Evolutionary conservation across 2,888 invertebrate species (phyloP), one percentile per base, ranked within the genome.

Genomic region (Zaprionus bogoriensis): DNA sequence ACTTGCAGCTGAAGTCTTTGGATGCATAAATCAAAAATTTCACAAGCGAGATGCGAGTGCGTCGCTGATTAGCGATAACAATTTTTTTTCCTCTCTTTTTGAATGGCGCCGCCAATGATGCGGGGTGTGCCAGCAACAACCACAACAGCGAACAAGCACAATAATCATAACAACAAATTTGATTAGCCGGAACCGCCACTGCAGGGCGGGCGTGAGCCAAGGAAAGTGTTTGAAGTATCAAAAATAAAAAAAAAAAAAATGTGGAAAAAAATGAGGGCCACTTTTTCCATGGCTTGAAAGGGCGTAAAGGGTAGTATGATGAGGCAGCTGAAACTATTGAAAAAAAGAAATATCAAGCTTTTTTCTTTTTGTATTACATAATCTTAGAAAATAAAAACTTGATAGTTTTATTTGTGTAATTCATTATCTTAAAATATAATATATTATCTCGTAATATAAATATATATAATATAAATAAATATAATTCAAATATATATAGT

Each of bases 131-230:
- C 55, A 53, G 41, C 36, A 51, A 25, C 51, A 53, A 52, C 38
- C 27, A 25, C 47, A 53, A 23, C 27, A 44, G 42, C 41, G 19
- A 17, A 20, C 41, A 41, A 20, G 20, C 41, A 41, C 36, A 41
- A 23, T 19, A 45, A 50, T 14, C 58, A 42, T 36, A 55, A 14
- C 38, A 50, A 54, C 46, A 41, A 71, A 67, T 82, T 79, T 72
- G 86, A 82, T 78, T 79, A 79, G 76, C 53, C 23, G 45, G 45
- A 71, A 69, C 63, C 58, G 57, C 38, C 52, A 58, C 23, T 42
- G 17, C 23, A 28, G 12, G 12, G 48, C 27, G 45, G 41, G 25
- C 47, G 22, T 12, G 7, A 51, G 28, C 38, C n/a, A 74, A 70
- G 50, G 71, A 71, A 71, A 71, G 71, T 58, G 63, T 69, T 74